Percentiles rank a stretch among this genome's conserved stretches.
phyloP scores from a whole-genome alignment of 2,113 vertebrate genomes.

The Corythornis cristatus region DNA sequence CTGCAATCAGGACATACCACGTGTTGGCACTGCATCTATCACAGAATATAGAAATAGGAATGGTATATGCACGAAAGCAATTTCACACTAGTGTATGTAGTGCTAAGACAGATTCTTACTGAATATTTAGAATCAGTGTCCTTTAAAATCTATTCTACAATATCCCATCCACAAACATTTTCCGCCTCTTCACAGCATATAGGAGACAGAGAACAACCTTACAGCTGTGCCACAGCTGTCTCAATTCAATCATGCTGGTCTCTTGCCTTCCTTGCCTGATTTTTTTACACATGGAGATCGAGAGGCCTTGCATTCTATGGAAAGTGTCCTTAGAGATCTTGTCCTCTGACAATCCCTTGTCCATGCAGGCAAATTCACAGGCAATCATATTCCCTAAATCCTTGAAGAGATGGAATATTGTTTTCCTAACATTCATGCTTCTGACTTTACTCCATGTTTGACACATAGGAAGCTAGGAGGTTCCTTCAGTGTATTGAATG shows the following conservation, averaged over 20 bases:
- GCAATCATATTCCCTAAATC: too few species aligned
- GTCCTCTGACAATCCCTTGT: too few species aligned
- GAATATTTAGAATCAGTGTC: not conserved
- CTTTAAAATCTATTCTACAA: not conserved
- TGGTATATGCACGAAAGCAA: not conserved
- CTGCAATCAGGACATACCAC: not conserved
- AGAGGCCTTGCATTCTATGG: not conserved
- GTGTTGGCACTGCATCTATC: not conserved
- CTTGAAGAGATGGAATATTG: too few species aligned
- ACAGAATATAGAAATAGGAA: not conserved
- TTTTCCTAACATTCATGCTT: too few species aligned
- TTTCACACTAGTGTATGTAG: not conserved
- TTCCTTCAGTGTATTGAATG: too few species aligned
- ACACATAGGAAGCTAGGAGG: too few species aligned
- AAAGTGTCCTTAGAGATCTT: too few species aligned
- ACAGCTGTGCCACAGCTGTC: too few species aligned
- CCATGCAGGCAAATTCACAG: too few species aligned
- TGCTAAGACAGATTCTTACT: not conserved
- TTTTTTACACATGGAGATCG: too few species aligned
- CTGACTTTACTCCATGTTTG: too few species aligned
- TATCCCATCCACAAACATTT: fast-evolving
- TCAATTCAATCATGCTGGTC: not conserved
- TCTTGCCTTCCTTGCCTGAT: too few species aligned
- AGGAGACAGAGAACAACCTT: not conserved
- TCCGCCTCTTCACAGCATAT: not conserved